These are phyloP conservation scores for Podargus strigoides DNA, from an alignment of 2,797 vertebrate genomes.

Conservation along the genomic window DNA sequence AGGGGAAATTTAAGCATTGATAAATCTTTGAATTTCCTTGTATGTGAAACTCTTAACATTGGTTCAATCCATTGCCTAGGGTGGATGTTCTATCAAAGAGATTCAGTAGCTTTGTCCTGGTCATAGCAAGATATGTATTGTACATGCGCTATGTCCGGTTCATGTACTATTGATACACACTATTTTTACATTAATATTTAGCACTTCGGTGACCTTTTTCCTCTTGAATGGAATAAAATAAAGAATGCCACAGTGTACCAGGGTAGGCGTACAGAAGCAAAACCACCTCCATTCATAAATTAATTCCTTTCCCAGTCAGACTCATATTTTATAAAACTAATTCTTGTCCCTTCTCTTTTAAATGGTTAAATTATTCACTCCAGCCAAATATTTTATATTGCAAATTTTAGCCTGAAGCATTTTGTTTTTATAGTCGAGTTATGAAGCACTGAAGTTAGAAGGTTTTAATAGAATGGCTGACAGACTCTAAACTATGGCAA, in stretches of 20 bases:
- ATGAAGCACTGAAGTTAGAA: conserved; percentile 34
- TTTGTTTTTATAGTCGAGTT: conserved; percentile 19
- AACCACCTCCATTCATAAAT: neutral
- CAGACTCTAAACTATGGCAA: conserved; percentile 44
- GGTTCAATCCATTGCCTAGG: neutral
- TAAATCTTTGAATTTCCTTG: neutral
- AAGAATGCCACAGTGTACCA: neutral
- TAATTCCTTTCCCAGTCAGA: neutral
- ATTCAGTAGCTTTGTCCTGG: neutral
- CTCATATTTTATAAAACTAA: conserved; percentile 5
- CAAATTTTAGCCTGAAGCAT: conserved; percentile 16
- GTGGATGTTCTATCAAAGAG: neutral
- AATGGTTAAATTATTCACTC: conserved; percentile 19
- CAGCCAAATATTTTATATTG: conserved; percentile 1
- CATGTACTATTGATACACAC: neutral
- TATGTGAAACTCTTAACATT: neutral
- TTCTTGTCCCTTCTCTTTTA: neutral
- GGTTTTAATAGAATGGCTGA: conserved; percentile 56
- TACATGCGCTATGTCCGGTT: neutral
- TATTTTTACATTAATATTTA: neutral
- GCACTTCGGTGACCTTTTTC: neutral
- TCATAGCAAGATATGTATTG: neutral
- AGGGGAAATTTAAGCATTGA: neutral
- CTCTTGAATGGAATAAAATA: neutral
- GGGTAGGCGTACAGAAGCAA: neutral